Conservation (phyloP, 2,113 vertebrate species). For the Thamnaconus septentrionalis region DNA sequence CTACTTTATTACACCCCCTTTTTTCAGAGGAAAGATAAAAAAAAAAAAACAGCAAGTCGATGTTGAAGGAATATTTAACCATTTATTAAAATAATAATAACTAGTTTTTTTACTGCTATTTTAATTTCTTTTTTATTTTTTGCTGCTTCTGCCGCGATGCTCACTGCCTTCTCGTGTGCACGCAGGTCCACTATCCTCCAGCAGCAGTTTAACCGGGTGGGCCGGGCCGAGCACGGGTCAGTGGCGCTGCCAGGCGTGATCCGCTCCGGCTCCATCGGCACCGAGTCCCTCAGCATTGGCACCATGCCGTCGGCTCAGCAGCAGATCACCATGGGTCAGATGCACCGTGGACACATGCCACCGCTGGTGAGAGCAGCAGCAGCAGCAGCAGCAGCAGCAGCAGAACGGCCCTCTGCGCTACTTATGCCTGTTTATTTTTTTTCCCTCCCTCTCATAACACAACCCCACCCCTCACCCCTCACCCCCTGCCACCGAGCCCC, state of each 20-base stretch:
- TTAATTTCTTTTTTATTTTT: background rate
- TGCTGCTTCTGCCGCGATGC: too few species aligned
- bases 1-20: too few species aligned
- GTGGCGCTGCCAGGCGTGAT: conserved; percentile 94
- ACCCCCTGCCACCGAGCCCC: too few species aligned
- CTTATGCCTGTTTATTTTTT: background rate
- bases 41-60: too few species aligned
- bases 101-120: background rate
- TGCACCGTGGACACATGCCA: conserved; percentile 98
- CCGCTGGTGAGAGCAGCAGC: conserved; percentile 82
- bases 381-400: background rate
- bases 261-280: conserved; percentile 91
- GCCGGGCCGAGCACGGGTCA: conserved; percentile 90
- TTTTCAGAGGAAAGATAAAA: too few species aligned
- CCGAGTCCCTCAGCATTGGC: conserved; percentile 91
- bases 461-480: too few species aligned
- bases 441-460: too few species aligned
- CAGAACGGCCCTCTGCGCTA: background rate
- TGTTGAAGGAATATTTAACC: too few species aligned
- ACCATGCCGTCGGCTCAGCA: conserved; percentile 96
- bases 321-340: conserved; percentile 93
- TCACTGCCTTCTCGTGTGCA: too few species aligned
- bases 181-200: conserved; percentile 87
- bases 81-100: too few species aligned
- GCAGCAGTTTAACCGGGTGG: conserved; percentile 95